A percentile compares a stretch with the other conserved stretches of the same genome.
Conservation (phyloP, 2,797 vertebrate species). For the Myotis vivesi region DNA sequence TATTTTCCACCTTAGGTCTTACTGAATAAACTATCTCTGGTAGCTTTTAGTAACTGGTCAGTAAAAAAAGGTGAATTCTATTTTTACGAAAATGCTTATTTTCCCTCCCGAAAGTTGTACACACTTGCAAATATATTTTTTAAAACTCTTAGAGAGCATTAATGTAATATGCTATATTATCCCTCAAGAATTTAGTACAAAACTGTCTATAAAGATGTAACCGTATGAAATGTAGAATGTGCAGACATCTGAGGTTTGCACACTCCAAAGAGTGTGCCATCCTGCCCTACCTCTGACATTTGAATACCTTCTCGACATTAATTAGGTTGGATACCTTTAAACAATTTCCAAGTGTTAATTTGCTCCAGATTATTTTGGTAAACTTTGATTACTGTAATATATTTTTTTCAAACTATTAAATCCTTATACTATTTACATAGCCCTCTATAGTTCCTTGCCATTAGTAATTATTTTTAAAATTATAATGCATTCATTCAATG, state of each 20-base stretch:
- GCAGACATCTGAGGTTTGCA: background rate
- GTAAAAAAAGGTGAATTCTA: constrained; percentile 72
- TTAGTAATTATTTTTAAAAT: constrained; percentile 16
- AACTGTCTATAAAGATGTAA: background rate
- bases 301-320: background rate
- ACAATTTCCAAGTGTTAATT: background rate
- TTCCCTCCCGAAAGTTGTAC: constrained; percentile 5
- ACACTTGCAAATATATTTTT: background rate
- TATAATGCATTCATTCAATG: background rate
- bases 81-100: background rate
- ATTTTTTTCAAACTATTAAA: constrained; percentile 10
- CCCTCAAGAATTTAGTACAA: background rate
- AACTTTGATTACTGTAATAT: background rate
- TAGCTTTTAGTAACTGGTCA: constrained; percentile 80
- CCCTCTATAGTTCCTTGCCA: background rate
- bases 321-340: background rate
- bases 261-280: background rate
- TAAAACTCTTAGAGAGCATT: background rate
- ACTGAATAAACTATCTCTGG: constrained; percentile 83
- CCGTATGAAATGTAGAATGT: background rate
- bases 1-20: constrained; percentile 85
- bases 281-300: background rate
- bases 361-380: constrained; percentile 2
- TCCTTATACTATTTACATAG: background rate
- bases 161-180: background rate